phyloP scores from a whole-genome alignment of 2,797 vertebrate genomes.

The Nothura maculosa region DNA sequence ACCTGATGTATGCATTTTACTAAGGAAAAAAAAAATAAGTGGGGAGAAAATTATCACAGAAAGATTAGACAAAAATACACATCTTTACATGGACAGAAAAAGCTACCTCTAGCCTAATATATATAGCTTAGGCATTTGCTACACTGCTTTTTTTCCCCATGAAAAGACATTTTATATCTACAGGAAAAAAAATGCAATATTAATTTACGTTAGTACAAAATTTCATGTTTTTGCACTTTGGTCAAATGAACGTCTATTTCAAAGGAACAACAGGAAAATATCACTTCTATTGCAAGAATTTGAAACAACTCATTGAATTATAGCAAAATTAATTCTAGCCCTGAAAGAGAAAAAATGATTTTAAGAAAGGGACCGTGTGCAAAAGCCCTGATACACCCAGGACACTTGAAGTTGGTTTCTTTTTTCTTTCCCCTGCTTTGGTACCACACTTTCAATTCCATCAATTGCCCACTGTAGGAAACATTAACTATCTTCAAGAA shows the following conservation, averaged over 20 bases:
- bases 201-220: constrained; percentile 8
- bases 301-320: constrained; percentile 21
- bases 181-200: neutral
- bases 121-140: neutral
- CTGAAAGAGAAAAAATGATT: constrained; percentile 61
- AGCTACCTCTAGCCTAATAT: neutral
- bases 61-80: neutral
- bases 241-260: constrained; percentile 20
- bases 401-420: neutral
- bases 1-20: constrained; percentile 54
- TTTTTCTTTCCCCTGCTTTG: neutral
- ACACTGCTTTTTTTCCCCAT: neutral
- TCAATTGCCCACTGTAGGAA: neutral
- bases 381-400: neutral
- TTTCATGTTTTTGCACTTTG: neutral
- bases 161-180: neutral
- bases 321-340: neutral
- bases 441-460: neutral
- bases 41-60: constrained; percentile 34
- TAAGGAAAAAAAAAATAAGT: constrained; percentile 41
- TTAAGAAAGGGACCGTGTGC: constrained; percentile 1
- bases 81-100: constrained; percentile 21
- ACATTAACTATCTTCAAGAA: neutral
- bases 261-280: constrained; percentile 25
- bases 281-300: constrained; percentile 14